Conservation (phyloP, 2,797 vertebrate genomes). For the Scarus forsteni region DNA sequence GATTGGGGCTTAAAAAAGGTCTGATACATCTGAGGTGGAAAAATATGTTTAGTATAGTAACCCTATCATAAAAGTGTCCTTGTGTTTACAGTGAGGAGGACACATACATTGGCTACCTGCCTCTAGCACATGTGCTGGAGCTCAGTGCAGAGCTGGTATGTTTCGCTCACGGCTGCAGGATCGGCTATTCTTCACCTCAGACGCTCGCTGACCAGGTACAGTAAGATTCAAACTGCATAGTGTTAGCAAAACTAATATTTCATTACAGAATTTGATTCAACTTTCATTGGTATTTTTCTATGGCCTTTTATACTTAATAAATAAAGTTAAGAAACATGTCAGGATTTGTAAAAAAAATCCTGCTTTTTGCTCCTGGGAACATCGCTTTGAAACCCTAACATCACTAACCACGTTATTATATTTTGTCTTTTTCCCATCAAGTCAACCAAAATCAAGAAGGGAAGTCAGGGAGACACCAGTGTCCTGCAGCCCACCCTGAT, state of each 20-base stretch:
- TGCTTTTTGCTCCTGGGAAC: neutral
- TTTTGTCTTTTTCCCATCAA: slow-evolving; percentile 64
- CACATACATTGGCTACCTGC: slow-evolving; percentile 94
- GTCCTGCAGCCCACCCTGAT: slow-evolving; percentile 92
- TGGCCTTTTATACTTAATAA: too few species aligned
- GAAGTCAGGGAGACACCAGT: slow-evolving; percentile 94
- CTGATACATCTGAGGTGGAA: too few species aligned
- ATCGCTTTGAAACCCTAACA: neutral
- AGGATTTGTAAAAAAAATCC: neutral
- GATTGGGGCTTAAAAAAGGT: too few species aligned
- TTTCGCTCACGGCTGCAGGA: slow-evolving; percentile 89
- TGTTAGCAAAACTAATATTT: too few species aligned
- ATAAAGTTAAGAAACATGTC: too few species aligned
- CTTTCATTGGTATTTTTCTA: too few species aligned
- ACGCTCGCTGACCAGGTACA: slow-evolving; percentile 94
- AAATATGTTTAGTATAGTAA: too few species aligned
- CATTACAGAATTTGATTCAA: too few species aligned
- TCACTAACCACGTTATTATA: slow-evolving; percentile 20
- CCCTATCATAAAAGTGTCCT: neutral
- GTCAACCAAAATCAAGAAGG: slow-evolving; percentile 98
- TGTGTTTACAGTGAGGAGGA: slow-evolving; percentile 88
- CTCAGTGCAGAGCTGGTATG: slow-evolving; percentile 94
- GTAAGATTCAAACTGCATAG: neutral
- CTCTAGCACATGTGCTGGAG: slow-evolving; percentile 95
- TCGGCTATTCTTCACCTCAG: slow-evolving; percentile 96